These are phyloP conservation scores for Pocillopora verrucosa DNA, from an alignment of 64 coral and sea anemone genomes.

Conservation along the genomic window DNA sequence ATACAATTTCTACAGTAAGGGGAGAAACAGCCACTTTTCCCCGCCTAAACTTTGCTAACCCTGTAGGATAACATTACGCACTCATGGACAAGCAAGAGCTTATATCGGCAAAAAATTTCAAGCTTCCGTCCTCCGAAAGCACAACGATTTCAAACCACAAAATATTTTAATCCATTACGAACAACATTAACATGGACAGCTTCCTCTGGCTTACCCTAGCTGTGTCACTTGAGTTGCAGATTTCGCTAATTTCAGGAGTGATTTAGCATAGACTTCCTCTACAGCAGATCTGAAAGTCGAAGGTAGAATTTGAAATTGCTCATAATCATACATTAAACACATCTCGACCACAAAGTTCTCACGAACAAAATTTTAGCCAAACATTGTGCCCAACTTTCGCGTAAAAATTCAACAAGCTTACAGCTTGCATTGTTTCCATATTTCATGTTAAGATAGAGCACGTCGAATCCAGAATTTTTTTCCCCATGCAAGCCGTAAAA, in stretches of 20 bases:
- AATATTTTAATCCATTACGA: background rate
- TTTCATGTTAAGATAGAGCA: conserved; percentile 99
- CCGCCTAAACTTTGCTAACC: too few species aligned
- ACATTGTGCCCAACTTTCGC: conserved; percentile 73
- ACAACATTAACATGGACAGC: background rate
- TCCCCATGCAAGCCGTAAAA: conserved; percentile 71
- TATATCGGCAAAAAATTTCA: background rate
- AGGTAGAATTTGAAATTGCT: background rate
- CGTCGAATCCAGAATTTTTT: conserved; percentile 95
- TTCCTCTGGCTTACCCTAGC: conserved; percentile 73
- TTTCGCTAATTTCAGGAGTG: conserved; percentile 86
- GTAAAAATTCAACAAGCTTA: conserved; percentile 89
- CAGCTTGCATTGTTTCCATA: conserved; percentile 92
- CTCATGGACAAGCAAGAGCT: background rate
- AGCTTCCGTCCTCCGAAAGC: background rate
- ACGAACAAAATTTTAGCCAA: conserved; percentile 33
- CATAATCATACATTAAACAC: background rate
- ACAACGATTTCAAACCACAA: background rate
- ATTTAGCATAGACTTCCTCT: conserved; percentile 95
- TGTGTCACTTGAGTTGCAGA: conserved; percentile 77
- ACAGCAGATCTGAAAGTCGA: conserved; percentile 79
- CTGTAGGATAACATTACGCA: background rate
- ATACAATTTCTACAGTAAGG: conserved; percentile 1
- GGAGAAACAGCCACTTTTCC: background rate
- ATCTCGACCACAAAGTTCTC: background rate